Evolutionary conservation across 2,888 invertebrate species (phyloP).

Genomic region (Tyria jacobaeae): DNA sequence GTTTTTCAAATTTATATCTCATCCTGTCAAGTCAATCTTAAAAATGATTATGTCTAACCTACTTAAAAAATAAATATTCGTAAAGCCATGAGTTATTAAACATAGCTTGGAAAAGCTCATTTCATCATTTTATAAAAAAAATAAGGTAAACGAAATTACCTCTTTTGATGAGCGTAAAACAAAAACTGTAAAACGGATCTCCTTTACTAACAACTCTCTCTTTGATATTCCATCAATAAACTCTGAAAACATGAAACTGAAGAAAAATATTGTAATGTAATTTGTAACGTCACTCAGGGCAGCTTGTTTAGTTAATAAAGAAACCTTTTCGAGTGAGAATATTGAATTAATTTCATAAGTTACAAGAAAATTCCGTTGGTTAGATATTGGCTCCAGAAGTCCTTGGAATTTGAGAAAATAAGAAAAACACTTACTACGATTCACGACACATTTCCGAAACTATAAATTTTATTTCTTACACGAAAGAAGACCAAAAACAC

Average conservation of each 20-base stretch:
- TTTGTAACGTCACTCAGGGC: conserved; percentile 19
- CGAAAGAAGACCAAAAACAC: background rate
- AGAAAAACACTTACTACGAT: background rate
- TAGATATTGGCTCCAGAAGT: background rate
- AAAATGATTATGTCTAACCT: background rate
- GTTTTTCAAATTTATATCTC: background rate
- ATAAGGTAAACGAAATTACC: background rate
- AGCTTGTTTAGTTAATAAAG: conserved; percentile 21
- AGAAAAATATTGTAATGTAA: conserved; percentile 23
- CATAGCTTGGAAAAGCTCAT: no score
- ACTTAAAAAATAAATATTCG: background rate
- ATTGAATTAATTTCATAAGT: conserved; percentile 22
- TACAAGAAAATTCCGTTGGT: conserved; percentile 3
- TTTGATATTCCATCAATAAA: conserved; percentile 17
- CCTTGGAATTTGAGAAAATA: background rate
- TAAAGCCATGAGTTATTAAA: background rate
- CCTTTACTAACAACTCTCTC: conserved; percentile 16
- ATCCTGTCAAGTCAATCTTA: no score
- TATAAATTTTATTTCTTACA: background rate
- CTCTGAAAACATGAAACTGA: conserved; percentile 13
- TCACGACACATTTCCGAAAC: no score
- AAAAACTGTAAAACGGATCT: conserved; percentile 18
- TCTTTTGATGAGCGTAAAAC: background rate
- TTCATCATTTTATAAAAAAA: background rate
- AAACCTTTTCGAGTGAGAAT: conserved; percentile 15